Conservation (phyloP, 2,113 vertebrate species). For the Vicugna pacos region DNA sequence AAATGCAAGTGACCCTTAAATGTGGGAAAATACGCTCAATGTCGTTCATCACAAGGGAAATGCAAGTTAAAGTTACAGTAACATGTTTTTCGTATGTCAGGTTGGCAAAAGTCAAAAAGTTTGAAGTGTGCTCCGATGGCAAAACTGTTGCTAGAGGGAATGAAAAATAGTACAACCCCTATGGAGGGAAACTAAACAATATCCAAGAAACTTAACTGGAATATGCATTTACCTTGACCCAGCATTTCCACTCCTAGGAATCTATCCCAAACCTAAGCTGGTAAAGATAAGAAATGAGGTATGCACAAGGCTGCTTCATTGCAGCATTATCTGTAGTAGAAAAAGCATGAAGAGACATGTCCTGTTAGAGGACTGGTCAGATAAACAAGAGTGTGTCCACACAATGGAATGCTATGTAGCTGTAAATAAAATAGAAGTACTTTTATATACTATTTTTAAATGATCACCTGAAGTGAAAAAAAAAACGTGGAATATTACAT, state of each 20-base stretch:
- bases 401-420: not conserved
- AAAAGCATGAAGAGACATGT: not conserved
- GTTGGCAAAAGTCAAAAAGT: not conserved
- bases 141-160: not conserved
- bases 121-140: not conserved
- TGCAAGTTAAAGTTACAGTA: not conserved
- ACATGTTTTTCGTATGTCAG: not conserved
- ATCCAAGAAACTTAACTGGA: not conserved
- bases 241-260: not conserved
- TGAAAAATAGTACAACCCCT: not conserved
- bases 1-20: not conserved
- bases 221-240: not conserved
- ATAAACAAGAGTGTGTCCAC: not conserved
- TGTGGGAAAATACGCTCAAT: not conserved
- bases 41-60: not conserved
- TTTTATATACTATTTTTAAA: conserved; percentile 10
- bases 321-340: not conserved
- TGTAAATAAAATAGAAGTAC: not conserved
- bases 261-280: not conserved
- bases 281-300: not conserved
- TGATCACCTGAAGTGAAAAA: not conserved
- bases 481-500: not conserved
- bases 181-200: not conserved
- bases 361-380: not conserved
- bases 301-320: not conserved